A percentile compares a stretch with the other conserved stretches of the same genome.
Evolutionary conservation across 2,797 vertebrate genomes (phyloP).

Genomic region (Monodelphis domestica): DNA sequence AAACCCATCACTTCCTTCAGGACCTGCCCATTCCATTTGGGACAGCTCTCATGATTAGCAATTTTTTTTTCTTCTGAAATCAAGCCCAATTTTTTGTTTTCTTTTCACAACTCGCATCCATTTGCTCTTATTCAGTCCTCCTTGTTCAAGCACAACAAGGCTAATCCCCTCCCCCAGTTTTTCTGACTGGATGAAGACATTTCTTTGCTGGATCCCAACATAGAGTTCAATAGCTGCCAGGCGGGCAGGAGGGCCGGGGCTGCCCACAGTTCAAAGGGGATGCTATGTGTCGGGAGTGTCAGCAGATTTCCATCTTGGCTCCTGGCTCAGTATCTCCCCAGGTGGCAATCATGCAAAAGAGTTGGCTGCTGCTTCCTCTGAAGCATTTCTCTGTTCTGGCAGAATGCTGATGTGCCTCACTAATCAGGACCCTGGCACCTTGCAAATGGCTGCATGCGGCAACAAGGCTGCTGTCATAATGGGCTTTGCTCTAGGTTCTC

Average conservation of each 20-base stretch:
- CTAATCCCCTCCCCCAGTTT: not conserved
- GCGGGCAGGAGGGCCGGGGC: not conserved
- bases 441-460: not conserved
- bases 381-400: not conserved
- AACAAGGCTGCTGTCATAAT: not conserved
- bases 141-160: not conserved
- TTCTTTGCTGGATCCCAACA: not conserved
- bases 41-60: not conserved
- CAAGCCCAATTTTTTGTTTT: not conserved
- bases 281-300: not conserved
- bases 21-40: not conserved
- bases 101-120: not conserved
- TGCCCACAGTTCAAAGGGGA: not conserved
- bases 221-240: not conserved
- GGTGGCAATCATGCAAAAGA: constrained; percentile 11
- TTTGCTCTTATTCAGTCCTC: not conserved
- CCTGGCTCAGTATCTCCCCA: constrained; percentile 5
- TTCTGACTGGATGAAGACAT: not conserved
- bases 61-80: not conserved
- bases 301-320: not conserved
- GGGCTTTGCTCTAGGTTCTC: not conserved
- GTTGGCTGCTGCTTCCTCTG: not conserved
- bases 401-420: constrained; percentile 39
- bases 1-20: not conserved
- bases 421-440: constrained; percentile 49